phyloP scores from a whole-genome alignment of 92 coral and sea anemone species.

The Porites cylindrica region DNA sequence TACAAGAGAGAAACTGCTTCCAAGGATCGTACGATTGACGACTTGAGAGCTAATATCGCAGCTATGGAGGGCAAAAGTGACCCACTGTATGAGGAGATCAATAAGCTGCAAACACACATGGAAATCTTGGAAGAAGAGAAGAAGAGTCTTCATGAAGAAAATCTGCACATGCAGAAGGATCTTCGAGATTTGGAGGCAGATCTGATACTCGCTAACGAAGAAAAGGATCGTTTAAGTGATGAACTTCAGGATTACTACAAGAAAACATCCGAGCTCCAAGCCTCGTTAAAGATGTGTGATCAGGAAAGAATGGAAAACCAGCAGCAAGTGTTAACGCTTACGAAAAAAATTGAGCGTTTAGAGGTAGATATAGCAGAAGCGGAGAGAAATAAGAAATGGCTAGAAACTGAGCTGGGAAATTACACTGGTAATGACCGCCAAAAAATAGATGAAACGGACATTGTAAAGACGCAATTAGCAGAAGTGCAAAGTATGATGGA shows the following conservation, averaged over 20 bases:
- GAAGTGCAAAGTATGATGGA: constrained; percentile 90
- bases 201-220: constrained; percentile 80
- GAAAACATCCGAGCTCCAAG: constrained; percentile 92
- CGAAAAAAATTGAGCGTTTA: constrained; percentile 76
- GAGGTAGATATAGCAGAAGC: constrained; percentile 83
- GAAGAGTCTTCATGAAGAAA: constrained; percentile 82
- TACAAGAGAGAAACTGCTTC: constrained; percentile 82
- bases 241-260: constrained; percentile 89
- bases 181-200: constrained; percentile 89
- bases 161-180: constrained; percentile 78
- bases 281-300: constrained; percentile 84
- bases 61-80: constrained; percentile 91
- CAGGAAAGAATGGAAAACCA: constrained; percentile 86
- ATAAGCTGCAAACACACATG: constrained; percentile 89
- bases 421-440: constrained; percentile 75
- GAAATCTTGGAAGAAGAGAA: constrained; percentile 95
- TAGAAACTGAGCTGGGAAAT: constrained; percentile 72
- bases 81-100: constrained; percentile 91
- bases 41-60: constrained; percentile 85
- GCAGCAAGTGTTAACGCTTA: constrained; percentile 79
- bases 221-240: constrained; percentile 79
- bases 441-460: constrained; percentile 77
- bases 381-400: constrained; percentile 71
- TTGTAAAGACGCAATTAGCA: constrained; percentile 85
- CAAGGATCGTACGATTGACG: constrained; percentile 86